Conservation (phyloP, 2,888 invertebrate genomes). For the Cataglyphis albicans region DNA sequence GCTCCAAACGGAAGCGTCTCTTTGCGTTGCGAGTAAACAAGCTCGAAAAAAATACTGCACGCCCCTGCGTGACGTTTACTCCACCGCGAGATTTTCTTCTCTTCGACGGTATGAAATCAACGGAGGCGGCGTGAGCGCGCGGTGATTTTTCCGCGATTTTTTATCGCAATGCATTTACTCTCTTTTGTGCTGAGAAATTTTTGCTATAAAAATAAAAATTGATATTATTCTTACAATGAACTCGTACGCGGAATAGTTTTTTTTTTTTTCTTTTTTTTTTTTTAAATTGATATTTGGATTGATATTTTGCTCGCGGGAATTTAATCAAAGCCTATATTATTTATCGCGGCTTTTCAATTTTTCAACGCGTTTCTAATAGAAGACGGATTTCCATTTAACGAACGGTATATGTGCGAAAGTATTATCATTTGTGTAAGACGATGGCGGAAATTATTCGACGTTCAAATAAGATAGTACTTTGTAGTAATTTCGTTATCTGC, state of each 20-base stretch:
- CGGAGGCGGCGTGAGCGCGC: not conserved
- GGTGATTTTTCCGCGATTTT: constrained; percentile 12
- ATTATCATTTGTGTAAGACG: not conserved
- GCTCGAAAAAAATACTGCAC: not conserved
- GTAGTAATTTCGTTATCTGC: not conserved
- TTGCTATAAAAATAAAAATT: not conserved
- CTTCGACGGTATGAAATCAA: not conserved
- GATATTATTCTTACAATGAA: not conserved
- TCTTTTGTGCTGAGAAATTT: not conserved
- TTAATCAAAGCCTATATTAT: not conserved
- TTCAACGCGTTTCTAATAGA: not conserved
- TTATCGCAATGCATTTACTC: not conserved
- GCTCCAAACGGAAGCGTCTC: constrained; percentile 2
- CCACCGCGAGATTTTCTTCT: not conserved
- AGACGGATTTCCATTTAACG: not conserved
- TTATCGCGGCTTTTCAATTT: not conserved
- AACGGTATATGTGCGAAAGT: not conserved
- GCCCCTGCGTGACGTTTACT: not conserved
- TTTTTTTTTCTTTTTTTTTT: not conserved
- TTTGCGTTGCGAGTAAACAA: constrained; percentile 5
- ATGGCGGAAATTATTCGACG: not conserved
- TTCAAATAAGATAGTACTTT: not conserved
- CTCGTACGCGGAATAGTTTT: not conserved
- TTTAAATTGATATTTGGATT: not conserved
- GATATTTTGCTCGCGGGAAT: not conserved